Percentiles rank a stretch among this genome's conserved stretches.
Conservation (phyloP, 2,888 invertebrate species). For the Eristalis intricaria region DNA sequence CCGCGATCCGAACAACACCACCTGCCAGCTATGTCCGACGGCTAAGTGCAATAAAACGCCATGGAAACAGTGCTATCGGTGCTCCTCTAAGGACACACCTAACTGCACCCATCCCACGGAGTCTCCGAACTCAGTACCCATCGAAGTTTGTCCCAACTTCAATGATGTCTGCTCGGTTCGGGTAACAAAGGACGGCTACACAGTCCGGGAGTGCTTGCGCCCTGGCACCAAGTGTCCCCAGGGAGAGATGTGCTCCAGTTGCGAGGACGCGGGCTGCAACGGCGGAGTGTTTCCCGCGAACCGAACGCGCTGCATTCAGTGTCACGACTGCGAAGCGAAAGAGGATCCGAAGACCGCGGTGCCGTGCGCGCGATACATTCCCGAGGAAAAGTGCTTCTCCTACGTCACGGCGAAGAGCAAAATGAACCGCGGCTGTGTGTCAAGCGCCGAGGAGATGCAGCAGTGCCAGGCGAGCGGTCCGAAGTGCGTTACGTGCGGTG, state of each 20-base stretch:
- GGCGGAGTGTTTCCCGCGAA: constrained; percentile 54
- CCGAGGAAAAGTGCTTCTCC: constrained; percentile 66
- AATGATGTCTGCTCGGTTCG: constrained; percentile 59
- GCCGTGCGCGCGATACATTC: constrained; percentile 53
- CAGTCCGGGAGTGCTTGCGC: constrained; percentile 62
- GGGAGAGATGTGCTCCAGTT: background rate
- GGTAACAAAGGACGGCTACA: constrained; percentile 53
- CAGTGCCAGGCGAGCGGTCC: constrained; percentile 44
- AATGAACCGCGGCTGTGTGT: constrained; percentile 67
- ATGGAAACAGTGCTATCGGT: constrained; percentile 64
- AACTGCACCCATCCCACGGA: constrained; percentile 52
- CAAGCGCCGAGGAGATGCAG: constrained; percentile 35
- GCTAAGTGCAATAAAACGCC: constrained; percentile 54
- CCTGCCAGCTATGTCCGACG: constrained; percentile 35
- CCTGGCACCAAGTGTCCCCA: background rate
- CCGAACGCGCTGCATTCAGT: constrained; percentile 67
- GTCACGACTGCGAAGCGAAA: constrained; percentile 55
- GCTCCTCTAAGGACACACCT: constrained; percentile 56
- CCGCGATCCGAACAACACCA: background rate
- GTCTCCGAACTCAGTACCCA: background rate
- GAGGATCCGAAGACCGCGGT: constrained; percentile 34
- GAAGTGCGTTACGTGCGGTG: constrained; percentile 54
- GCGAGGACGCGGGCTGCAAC: constrained; percentile 61
- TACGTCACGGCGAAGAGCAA: constrained; percentile 54
- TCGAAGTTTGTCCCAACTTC: constrained; percentile 43